Base-by-base conservation (phyloP, 2,113 vertebrate genomes). In the Propithecus coquereli region DNA sequence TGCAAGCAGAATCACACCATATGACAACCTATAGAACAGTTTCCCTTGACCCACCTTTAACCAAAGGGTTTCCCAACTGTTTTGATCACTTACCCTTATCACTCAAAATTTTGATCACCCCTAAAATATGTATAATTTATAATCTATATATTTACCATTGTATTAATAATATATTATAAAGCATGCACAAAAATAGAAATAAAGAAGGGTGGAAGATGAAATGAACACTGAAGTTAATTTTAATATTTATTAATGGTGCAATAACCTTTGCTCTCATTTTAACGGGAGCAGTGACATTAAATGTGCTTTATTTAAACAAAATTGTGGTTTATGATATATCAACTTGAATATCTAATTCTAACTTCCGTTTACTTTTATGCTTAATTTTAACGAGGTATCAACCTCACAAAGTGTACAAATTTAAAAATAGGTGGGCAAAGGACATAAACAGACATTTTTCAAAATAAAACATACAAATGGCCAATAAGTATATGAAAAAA, bases 281-380 rank as follows among this genome's bases (percentile, higher is more conserved):
- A 54, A 52, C 84, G 63, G 94, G 12, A 94, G 5, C 66, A 90
- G 3, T 82, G 83, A 86, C n/a, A 91, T 82, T 90, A 70, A 47
- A 13, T 68, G 20, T 54, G 0, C n/a, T 89, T 89, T 6, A 22
- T 70, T 97, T 73, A 95, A 95, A 80, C n/a, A 95, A 92, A 91
- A 70, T 63, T 32, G 74, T 91, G 65, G 17, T 96, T 94, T 88
- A 74, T 94, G 50, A 30, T 95, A 81, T 5, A 82, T 16, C 14
- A 95, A 18, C 61, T 85, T 73, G 40, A 81, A 89, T 50, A 77
- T 86, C 20, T 88, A 34, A 89, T 91, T 89, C 45, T 89, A 86
- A 95, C 22, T 66, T 61, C 6, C 94, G 3, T 84, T 95, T 80
- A 76, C 94, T 94, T 93, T 87, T 96, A 40, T 86, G 91, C 37